A percentile compares a stretch with the other conserved stretches of the same genome.
phyloP scores from a whole-genome alignment of 2,888 invertebrate species.

The Epistrophella euchroma region DNA sequence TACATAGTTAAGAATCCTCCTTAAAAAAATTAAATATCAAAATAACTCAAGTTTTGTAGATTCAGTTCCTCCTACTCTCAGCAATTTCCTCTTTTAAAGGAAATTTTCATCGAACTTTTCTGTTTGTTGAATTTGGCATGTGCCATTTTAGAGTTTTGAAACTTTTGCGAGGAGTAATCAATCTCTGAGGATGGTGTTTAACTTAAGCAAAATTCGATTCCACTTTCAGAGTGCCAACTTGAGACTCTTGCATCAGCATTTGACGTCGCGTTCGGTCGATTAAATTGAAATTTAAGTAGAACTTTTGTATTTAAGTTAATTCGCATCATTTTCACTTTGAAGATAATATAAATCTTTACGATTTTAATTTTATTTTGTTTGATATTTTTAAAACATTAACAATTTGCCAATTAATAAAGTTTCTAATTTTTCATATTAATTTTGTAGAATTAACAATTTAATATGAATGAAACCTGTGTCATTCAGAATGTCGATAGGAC shows the following conservation, averaged over 20 bases:
- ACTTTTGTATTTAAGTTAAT: neutral
- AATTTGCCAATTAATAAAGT: constrained; percentile 7
- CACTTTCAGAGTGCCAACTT: neutral
- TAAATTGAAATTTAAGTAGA: neutral
- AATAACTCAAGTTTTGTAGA: neutral
- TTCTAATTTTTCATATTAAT: neutral
- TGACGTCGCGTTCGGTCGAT: neutral
- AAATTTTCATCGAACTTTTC: neutral
- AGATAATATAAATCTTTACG: neutral
- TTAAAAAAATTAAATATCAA: neutral
- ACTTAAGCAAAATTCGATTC: neutral
- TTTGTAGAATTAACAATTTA: neutral
- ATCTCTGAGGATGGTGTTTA: constrained; percentile 18
- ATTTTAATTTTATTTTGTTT: neutral
- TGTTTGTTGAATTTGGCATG: constrained; percentile 13
- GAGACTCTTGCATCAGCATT: neutral
- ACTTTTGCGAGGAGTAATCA: constrained; percentile 39
- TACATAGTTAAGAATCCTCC: neutral
- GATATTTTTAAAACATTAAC: neutral
- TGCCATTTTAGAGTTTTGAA: neutral
- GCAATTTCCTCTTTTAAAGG: neutral
- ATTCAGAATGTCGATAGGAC: neutral
- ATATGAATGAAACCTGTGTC: neutral
- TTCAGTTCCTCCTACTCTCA: neutral
- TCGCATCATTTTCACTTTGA: neutral